Evolutionary conservation across 1,140 invertebrate species (phyloP).

Genomic region (Campoletis sonorensis): DNA sequence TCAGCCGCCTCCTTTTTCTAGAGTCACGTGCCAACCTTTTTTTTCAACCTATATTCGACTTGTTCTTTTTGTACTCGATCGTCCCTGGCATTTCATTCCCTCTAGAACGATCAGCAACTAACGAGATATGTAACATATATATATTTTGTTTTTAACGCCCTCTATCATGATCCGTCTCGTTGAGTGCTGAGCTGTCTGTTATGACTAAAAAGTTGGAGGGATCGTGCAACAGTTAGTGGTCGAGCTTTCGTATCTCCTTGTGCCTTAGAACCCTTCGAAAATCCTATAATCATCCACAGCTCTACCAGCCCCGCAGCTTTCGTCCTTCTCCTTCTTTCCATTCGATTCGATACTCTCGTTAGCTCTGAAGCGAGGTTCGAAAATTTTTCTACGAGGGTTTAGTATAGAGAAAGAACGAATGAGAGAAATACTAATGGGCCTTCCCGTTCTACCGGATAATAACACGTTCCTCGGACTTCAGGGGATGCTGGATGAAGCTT

Average conservation of each 20-base stretch:
- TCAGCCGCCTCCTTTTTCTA: too few relatives aligned
- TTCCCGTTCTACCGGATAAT: slow-evolving; percentile 1
- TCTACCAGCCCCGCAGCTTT: background rate
- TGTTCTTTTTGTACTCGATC: too few relatives aligned
- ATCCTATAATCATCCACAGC: slow-evolving; percentile 18
- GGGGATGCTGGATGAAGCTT: background rate
- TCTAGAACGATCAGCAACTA: background rate
- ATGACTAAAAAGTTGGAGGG: slow-evolving; percentile 65
- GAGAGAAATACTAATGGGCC: slow-evolving; percentile 7
- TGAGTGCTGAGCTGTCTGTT: slow-evolving; percentile 51
- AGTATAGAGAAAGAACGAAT: background rate
- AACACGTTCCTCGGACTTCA: slow-evolving; percentile 10
- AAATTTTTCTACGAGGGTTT: background rate
- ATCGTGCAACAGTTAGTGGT: slow-evolving; percentile 68
- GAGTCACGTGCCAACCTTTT: too few relatives aligned
- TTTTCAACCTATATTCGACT: too few relatives aligned
- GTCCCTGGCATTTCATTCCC: too few relatives aligned
- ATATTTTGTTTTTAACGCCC: background rate
- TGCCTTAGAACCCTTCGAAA: slow-evolving; percentile 48
- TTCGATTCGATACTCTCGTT: slow-evolving; percentile 31
- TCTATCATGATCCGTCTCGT: slow-evolving; percentile 22
- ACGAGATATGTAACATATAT: background rate
- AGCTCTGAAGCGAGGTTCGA: slow-evolving; percentile 16
- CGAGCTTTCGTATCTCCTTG: slow-evolving; percentile 6
- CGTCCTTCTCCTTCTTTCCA: slow-evolving; percentile 15